These are phyloP conservation scores for Dendrolimus houi DNA, from an alignment of 2,888 invertebrate genomes.

Conservation along the genomic window DNA sequence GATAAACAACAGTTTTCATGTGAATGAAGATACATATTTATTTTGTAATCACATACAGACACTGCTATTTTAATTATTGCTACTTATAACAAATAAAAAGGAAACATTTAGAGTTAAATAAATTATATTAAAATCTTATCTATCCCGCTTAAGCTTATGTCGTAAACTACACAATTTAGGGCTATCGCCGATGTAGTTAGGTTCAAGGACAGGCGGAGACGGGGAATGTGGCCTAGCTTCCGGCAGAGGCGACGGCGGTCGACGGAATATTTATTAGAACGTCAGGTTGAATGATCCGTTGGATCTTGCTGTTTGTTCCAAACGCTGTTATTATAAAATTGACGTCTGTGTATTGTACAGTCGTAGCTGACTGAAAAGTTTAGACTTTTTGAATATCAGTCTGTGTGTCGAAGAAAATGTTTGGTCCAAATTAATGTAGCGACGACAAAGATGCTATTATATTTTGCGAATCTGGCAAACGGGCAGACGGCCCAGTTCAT, in stretches of 20 bases:
- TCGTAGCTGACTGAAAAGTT: not conserved
- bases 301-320: not conserved
- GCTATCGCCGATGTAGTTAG: slow-evolving; percentile 31
- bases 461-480: no score
- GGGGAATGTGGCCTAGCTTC: slow-evolving; percentile 62
- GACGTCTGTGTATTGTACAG: not conserved
- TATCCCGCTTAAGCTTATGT: slow-evolving; percentile 12
- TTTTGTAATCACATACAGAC: no score
- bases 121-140: not conserved
- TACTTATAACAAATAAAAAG: no score
- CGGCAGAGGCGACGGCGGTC: slow-evolving; percentile 29
- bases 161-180: slow-evolving; percentile 14
- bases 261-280: slow-evolving; percentile 37
- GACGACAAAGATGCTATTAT: no score
- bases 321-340: not conserved
- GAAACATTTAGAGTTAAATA: no score
- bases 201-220: slow-evolving; percentile 56
- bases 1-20: no score
- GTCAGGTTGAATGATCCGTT: not conserved
- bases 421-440: not conserved
- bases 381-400: not conserved
- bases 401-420: not conserved
- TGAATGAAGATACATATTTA: no score
- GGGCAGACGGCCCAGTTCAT: no score
- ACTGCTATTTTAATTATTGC: no score